phyloP scores from a whole-genome alignment of 2,888 invertebrate species.

The Chromoteleia sp. region DNA sequence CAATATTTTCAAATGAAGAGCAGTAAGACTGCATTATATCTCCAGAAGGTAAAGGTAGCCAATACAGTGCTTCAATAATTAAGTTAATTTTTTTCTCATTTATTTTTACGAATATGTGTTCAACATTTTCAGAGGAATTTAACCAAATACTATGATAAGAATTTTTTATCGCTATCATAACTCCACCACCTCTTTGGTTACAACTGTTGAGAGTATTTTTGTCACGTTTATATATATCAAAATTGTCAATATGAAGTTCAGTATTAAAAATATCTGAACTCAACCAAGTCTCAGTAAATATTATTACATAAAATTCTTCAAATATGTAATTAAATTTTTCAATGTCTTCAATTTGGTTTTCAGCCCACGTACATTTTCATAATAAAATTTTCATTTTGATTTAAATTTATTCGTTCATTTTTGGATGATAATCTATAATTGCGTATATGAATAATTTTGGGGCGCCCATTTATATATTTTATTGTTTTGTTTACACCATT shows the following conservation, averaged over 20 bases:
- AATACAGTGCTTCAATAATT: neutral
- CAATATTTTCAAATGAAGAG: neutral
- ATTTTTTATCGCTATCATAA: conserved; percentile 11
- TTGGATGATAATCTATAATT: too few species aligned
- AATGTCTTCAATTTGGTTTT: too few species aligned
- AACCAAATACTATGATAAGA: neutral
- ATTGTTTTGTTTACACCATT: too few species aligned
- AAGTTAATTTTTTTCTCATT: neutral
- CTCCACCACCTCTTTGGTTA: neutral
- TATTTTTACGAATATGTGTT: neutral
- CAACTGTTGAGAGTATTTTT: neutral
- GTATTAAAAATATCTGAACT: neutral
- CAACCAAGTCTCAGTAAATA: conserved; percentile 4
- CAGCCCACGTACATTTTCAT: too few species aligned
- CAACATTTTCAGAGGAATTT: neutral
- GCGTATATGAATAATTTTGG: too few species aligned
- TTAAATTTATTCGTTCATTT: too few species aligned
- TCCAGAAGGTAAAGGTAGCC: neutral
- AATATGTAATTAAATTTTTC: neutral
- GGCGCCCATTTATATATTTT: too few species aligned
- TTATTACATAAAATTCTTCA: neutral
- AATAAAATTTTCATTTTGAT: too few species aligned
- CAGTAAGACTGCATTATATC: conserved; percentile 4
- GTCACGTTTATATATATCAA: neutral
- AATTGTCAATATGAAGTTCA: neutral